Percentiles rank a stretch among this genome's conserved stretches.
These are phyloP conservation scores for Crotalus tigris DNA, from an alignment of 2,113 vertebrate species.

Conservation along the genomic window DNA sequence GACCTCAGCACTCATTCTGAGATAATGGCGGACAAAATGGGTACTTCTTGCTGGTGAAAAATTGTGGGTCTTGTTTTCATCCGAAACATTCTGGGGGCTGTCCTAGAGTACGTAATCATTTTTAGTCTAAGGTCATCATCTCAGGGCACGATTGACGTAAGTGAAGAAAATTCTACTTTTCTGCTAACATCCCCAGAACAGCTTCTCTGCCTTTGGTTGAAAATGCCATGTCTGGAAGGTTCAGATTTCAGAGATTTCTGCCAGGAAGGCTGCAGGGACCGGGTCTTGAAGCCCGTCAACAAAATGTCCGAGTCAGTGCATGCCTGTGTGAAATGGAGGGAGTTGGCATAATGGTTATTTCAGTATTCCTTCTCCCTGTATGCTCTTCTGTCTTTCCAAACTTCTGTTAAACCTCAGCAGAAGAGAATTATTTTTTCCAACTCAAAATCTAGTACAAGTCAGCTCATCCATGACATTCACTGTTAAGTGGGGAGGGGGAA, in stretches of 20 bases:
- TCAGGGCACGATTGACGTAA: conserved; percentile 10
- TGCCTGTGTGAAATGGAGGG: too few relatives aligned
- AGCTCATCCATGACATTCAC: not conserved
- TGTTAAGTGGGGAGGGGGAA: not conserved
- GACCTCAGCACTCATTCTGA: not conserved
- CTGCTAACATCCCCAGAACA: not conserved
- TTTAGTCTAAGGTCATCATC: not conserved
- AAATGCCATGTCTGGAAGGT: not conserved
- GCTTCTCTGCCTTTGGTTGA: not conserved
- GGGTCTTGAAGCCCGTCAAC: not conserved
- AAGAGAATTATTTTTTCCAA: not conserved
- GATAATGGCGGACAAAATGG: not conserved
- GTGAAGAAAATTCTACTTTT: not conserved
- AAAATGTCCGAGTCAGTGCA: not conserved
- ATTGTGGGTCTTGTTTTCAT: not conserved
- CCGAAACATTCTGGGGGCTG: not conserved
- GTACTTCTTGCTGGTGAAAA: not conserved
- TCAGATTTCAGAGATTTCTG: not conserved
- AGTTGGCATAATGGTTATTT: too few relatives aligned
- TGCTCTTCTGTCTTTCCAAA: not conserved
- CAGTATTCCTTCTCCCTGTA: not conserved
- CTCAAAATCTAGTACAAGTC: not conserved
- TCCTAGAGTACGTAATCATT: not conserved
- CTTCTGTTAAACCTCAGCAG: not conserved
- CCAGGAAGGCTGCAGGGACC: not conserved